Percentiles rank a stretch among this genome's conserved stretches.
Evolutionary conservation across 2,797 vertebrate genomes (phyloP).

Genomic region (Pipistrellus nathusii): DNA sequence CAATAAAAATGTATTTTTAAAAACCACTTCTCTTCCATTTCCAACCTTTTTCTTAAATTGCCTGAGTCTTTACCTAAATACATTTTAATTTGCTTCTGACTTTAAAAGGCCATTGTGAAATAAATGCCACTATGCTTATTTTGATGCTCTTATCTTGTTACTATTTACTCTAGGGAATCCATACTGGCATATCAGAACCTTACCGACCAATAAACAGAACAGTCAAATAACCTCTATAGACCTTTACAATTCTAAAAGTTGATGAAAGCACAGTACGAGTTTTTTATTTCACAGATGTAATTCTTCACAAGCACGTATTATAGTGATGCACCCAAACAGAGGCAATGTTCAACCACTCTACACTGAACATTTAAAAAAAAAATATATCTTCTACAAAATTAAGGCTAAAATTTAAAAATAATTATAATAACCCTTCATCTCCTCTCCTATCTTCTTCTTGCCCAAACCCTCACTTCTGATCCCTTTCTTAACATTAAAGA

Average conservation of each 20-base stretch:
- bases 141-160: neutral
- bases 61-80: neutral
- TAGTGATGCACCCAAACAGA: neutral
- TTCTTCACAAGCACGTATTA: neutral
- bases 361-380: neutral
- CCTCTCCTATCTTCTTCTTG: neutral
- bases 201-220: neutral
- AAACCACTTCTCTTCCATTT: neutral
- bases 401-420: neutral
- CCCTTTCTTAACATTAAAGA: neutral
- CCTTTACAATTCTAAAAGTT: neutral
- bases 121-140: neutral
- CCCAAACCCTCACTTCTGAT: constrained; percentile 15
- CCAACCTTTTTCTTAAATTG: constrained; percentile 4
- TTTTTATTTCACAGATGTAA: neutral
- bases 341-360: neutral
- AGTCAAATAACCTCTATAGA: neutral
- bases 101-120: constrained; percentile 46
- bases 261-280: neutral
- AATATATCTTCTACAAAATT: constrained; percentile 27
- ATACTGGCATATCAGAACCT: neutral
- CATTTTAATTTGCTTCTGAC: neutral
- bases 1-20: too few relatives aligned
- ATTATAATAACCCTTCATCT: neutral
- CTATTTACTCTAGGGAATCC: neutral